These are phyloP conservation scores for Drosophila biarmipes DNA, from an alignment of 1,140 invertebrate species.

Conservation along the genomic window DNA sequence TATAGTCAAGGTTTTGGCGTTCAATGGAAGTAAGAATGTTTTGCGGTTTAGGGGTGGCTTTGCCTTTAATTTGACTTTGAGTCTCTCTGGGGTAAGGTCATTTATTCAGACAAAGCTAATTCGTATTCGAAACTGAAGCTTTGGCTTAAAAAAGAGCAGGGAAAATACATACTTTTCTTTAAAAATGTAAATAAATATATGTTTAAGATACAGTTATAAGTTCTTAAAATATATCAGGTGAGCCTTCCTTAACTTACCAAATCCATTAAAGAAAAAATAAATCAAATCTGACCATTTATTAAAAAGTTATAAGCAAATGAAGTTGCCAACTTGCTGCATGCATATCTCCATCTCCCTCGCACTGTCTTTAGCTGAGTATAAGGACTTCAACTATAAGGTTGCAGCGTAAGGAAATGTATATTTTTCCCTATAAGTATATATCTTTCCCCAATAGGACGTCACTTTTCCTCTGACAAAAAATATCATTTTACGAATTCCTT, in stretches of 20 bases:
- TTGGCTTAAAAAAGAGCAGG: background rate
- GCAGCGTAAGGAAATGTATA: no score
- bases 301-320: no score
- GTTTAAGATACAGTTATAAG: no score
- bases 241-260: no score
- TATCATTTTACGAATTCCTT: slow-evolving; percentile 1
- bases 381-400: no score
- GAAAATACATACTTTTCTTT: background rate
- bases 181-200: background rate
- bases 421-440: no score
- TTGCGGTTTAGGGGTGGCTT: slow-evolving; percentile 33
- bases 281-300: no score
- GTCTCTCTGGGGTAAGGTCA: slow-evolving; percentile 17
- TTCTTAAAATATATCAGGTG: no score
- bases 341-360: no score
- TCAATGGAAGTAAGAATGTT: background rate
- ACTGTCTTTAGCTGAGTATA: no score
- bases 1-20: background rate
- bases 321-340: no score
- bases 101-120: slow-evolving; percentile 8
- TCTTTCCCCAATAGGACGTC: background rate
- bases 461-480: background rate
- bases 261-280: no score
- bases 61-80: slow-evolving; percentile 31
- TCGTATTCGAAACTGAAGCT: slow-evolving; percentile 16